phyloP scores from a whole-genome alignment of 1,140 invertebrate species.

The Drosophila sproati region DNA sequence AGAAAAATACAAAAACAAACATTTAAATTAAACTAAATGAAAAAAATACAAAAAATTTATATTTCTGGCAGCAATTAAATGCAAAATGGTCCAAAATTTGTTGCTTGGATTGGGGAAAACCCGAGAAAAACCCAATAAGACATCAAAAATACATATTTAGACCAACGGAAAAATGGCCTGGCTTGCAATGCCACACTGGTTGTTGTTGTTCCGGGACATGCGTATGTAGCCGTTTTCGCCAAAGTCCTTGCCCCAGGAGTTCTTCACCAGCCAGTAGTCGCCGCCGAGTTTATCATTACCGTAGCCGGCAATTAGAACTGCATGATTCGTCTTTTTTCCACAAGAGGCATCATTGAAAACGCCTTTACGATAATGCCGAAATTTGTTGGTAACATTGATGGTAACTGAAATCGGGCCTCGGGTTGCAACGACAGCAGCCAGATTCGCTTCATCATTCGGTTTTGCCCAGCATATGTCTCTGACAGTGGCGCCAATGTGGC shows the following conservation, averaged over 20 bases:
- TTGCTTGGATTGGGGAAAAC: too few relatives aligned
- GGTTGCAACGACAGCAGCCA: slow-evolving; percentile 85
- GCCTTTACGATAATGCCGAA: not conserved
- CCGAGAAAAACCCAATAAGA: too few relatives aligned
- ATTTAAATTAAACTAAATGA: too few relatives aligned
- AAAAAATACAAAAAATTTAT: too few relatives aligned
- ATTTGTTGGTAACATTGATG: not conserved
- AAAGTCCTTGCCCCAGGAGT: slow-evolving; percentile 86
- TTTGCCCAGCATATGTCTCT: slow-evolving; percentile 86
- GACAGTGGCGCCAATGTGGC: slow-evolving; percentile 18
- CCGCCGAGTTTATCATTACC: slow-evolving; percentile 86
- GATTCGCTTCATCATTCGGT: slow-evolving; percentile 87
- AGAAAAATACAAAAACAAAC: too few relatives aligned
- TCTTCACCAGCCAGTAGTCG: slow-evolving; percentile 89
- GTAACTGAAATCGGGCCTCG: slow-evolving; percentile 16
- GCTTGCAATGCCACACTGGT: slow-evolving; percentile 27
- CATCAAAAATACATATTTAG: not conserved
- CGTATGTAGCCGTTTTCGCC: slow-evolving; percentile 87
- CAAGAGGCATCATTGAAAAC: not conserved
- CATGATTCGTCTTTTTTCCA: slow-evolving; percentile 85
- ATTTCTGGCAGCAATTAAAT: too few relatives aligned
- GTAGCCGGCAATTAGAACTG: slow-evolving; percentile 89
- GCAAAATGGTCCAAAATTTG: too few relatives aligned
- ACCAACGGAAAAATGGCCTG: slow-evolving; percentile 1
- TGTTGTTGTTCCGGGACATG: slow-evolving; percentile 86